Evolutionary conservation across 2,797 vertebrate species (phyloP).

Genomic region (Cirrhinus molitorella): DNA sequence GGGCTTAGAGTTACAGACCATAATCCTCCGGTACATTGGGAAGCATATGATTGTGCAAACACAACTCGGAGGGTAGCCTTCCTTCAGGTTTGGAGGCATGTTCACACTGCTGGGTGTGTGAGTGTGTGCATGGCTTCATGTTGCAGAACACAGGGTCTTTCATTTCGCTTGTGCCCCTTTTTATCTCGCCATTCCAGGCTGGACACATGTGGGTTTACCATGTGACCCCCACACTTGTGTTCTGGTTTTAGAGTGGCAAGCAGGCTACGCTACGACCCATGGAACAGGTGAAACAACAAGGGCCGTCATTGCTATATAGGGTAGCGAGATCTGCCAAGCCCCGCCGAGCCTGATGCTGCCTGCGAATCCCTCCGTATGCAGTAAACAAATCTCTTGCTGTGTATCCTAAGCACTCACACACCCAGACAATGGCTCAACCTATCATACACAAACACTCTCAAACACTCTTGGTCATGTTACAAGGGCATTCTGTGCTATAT

Average conservation of each 20-base stretch:
- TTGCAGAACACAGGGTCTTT: conserved; percentile 55
- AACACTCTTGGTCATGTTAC: conserved; percentile 29
- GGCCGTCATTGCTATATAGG: conserved; percentile 84
- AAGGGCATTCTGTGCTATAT: conserved; percentile 13
- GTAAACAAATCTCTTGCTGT: conserved; percentile 75
- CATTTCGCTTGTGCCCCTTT: conserved; percentile 62
- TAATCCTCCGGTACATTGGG: not conserved
- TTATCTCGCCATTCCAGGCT: conserved; percentile 69
- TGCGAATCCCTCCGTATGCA: conserved; percentile 66
- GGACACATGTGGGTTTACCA: conserved; percentile 74
- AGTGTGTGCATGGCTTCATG: conserved; percentile 45
- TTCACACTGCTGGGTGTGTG: conserved; percentile 36
- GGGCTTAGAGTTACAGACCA: not conserved
- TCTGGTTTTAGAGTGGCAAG: conserved; percentile 75
- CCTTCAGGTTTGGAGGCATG: conserved; percentile 29
- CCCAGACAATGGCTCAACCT: conserved; percentile 63
- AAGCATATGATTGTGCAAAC: conserved; percentile 31
- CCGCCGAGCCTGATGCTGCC: conserved; percentile 62
- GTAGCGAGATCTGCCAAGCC: conserved; percentile 74
- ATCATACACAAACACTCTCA: conserved; percentile 53
- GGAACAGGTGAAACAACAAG: conserved; percentile 85
- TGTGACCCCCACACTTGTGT: conserved; percentile 80
- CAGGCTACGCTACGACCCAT: conserved; percentile 68
- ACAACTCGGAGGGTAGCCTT: conserved; percentile 10
- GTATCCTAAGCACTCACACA: conserved; percentile 46